These are phyloP conservation scores for Augochlorella aurata DNA, from an alignment of 2,888 invertebrate species.

Conservation along the genomic window DNA sequence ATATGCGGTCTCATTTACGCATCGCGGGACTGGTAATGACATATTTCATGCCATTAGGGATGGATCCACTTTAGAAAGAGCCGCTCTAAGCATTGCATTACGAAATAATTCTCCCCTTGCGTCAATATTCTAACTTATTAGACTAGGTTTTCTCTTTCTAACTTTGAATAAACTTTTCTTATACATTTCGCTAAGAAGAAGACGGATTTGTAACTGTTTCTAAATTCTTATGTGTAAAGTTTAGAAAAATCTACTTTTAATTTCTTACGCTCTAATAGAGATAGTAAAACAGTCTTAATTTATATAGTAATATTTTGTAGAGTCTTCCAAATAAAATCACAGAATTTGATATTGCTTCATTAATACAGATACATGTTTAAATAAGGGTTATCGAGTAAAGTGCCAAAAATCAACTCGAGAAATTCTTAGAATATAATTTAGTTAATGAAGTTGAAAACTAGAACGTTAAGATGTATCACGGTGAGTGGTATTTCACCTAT, in stretches of 20 bases:
- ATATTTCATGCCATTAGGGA: constrained; percentile 54
- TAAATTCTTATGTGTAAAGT: no score
- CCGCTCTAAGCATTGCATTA: constrained; percentile 28
- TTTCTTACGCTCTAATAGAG: background rate
- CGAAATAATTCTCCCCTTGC: constrained; percentile 17
- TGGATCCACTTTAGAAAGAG: constrained; percentile 28
- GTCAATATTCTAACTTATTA: no score
- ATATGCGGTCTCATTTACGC: constrained; percentile 75
- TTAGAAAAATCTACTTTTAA: no score
- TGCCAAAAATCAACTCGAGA: no score
- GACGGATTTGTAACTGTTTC: no score
- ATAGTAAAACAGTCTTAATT: background rate
- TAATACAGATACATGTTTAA: background rate
- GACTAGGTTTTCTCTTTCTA: no score
- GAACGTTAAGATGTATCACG: no score
- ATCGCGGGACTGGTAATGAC: constrained; percentile 56
- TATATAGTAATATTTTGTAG: background rate
- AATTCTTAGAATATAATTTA: no score
- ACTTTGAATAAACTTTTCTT: no score
- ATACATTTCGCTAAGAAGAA: no score
- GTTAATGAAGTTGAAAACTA: no score
- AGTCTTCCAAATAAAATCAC: background rate
- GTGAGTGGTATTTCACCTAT: no score
- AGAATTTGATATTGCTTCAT: background rate
- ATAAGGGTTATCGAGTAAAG: background rate